phyloP scores from a whole-genome alignment of 2,797 vertebrate species.

The Liparis tanakae region DNA sequence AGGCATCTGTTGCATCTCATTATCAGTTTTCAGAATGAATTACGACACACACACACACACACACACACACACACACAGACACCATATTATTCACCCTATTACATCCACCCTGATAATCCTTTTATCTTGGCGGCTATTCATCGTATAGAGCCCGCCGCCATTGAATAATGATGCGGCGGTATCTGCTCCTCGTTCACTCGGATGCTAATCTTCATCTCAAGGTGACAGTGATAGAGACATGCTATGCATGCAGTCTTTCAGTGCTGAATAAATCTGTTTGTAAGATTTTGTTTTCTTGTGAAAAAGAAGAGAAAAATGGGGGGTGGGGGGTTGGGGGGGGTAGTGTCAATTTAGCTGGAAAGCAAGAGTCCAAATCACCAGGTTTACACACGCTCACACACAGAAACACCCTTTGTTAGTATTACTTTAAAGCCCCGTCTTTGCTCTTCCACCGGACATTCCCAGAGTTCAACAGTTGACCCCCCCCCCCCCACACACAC shows the following conservation, averaged over 20 bases:
- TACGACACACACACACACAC: constrained; percentile 31
- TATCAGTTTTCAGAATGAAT: constrained; percentile 58
- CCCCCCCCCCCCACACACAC: neutral
- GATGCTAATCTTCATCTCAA: constrained; percentile 69
- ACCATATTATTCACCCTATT: constrained; percentile 48
- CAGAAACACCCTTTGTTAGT: constrained; percentile 14
- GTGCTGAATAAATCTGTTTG: constrained; percentile 30
- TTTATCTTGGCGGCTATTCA: constrained; percentile 72
- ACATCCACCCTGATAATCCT: constrained; percentile 67
- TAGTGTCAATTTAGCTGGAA: neutral
- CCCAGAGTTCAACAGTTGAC: constrained; percentile 61
- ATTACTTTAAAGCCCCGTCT: neutral
- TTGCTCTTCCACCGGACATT: constrained; percentile 16
- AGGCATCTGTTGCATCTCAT: constrained; percentile 74
- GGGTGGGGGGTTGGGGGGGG: too few species aligned
- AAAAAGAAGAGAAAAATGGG: neutral
- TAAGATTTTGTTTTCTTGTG: neutral
- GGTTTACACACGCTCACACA: constrained; percentile 4
- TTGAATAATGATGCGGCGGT: constrained; percentile 69
- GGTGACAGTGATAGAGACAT: constrained; percentile 61
- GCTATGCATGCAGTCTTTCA: constrained; percentile 24
- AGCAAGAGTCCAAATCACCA: constrained; percentile 1
- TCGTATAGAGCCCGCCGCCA: constrained; percentile 53
- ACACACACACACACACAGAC: neutral
- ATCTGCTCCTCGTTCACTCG: constrained; percentile 52